Evolutionary conservation across 2,888 invertebrate genomes (phyloP).

Genomic region (Drosophila mettleri): DNA sequence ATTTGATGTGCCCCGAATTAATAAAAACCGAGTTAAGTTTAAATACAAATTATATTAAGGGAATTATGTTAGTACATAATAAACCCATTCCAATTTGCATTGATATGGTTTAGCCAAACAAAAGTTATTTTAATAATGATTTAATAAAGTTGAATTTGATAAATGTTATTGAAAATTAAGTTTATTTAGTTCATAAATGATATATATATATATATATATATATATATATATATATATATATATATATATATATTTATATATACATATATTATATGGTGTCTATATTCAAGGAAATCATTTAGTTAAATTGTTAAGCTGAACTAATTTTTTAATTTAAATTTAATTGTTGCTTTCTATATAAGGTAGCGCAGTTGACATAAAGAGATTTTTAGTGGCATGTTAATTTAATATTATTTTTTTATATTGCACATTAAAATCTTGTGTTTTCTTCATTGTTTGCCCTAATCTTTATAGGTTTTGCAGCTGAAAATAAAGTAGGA

Average conservation of each 20-base stretch:
- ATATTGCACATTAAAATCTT: not conserved
- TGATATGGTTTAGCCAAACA: not conserved
- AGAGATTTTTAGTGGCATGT: constrained; percentile 12
- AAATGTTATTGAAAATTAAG: no score
- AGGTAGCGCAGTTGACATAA: constrained; percentile 1
- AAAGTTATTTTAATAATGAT: not conserved
- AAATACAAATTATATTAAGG: constrained; percentile 1
- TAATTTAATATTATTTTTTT: constrained; percentile 10
- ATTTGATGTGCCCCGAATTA: not conserved
- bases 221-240: no score
- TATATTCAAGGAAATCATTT: constrained; percentile 11
- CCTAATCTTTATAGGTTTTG: not conserved
- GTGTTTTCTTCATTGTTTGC: not conserved
- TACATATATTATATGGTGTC: not conserved
- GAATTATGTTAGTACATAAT: constrained; percentile 3
- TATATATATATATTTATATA: not conserved
- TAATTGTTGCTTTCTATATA: constrained; percentile 9
- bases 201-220: not conserved
- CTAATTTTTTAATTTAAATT: constrained; percentile 6
- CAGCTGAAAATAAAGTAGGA: not conserved
- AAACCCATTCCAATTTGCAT: constrained; percentile 6
- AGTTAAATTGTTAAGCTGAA: not conserved
- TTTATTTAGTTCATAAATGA: not conserved
- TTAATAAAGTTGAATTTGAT: no score
- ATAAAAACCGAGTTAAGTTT: not conserved